Evolutionary conservation across 1,140 invertebrate species (phyloP), one percentile per base, ranked within the genome.

Genomic region (Chymomyza costata): DNA sequence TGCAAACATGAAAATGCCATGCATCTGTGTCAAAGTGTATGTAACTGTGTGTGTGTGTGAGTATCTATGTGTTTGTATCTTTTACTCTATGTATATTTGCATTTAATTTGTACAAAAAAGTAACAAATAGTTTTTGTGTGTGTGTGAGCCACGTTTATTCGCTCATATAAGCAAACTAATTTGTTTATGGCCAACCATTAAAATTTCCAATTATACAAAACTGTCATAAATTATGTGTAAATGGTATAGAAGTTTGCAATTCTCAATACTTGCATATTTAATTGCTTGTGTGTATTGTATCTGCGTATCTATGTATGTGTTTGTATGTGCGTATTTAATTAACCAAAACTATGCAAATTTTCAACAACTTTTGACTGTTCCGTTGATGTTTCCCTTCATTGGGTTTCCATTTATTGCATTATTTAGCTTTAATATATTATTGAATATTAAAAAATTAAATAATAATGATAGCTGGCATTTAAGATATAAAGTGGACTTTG

Each of bases 61-160:
- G n/a, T n/a, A n/a, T n/a, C n/a, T n/a, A n/a, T n/a, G n/a, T n/a
- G n/a, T n/a, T n/a, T n/a, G n/a, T n/a, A n/a, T n/a, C n/a, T n/a
- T n/a, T n/a, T n/a, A n/a, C n/a, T n/a, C n/a, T n/a, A n/a, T n/a
- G 39, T 46, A 56, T 76, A 78, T 78, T 76, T 76, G 70, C 70
- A 76, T 76, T 76, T 76, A 76, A 76, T 76, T 76, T 78, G 71
- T n/a, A n/a, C 71, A 76, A 63, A 66, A 78, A 73, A 64, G 55
- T 45, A 53, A 47, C 44, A n/a, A 53, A 49, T 60, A 53, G 60
- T 76, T 71, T 57, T 51, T 67, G 73, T 61, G 48, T 53, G 54
- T 57, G 55, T 50, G 52, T 14, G 30, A 19, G 6, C 6, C 2
- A 17, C 10, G 16, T 28, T 40, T 19, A 25, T 30, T 25, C 14